These are phyloP conservation scores for Australoheros scitulus DNA, from an alignment of 2,113 vertebrate species.

Conservation along the genomic window DNA sequence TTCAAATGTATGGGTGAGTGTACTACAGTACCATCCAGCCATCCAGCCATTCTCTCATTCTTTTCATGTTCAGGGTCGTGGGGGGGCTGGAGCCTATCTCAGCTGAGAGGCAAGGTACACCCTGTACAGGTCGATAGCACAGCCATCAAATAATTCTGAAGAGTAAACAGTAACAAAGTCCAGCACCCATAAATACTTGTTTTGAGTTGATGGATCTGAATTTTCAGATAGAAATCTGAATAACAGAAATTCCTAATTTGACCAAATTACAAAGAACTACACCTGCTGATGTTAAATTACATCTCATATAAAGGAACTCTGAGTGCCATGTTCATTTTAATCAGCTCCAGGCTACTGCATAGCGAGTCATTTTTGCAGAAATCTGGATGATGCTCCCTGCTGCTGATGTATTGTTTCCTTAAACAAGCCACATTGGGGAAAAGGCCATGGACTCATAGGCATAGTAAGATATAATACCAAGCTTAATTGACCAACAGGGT, in stretches of 20 bases:
- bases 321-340: neutral
- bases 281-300: neutral
- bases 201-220: neutral
- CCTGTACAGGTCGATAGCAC: too few relatives aligned
- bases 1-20: too few relatives aligned
- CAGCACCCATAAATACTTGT: neutral
- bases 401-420: conserved; percentile 32
- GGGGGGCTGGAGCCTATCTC: too few relatives aligned
- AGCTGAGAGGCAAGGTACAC: too few relatives aligned
- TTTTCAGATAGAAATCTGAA: neutral
- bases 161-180: neutral
- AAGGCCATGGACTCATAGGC: conserved; percentile 44
- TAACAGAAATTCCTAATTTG: neutral
- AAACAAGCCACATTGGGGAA: conserved; percentile 37
- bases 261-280: neutral
- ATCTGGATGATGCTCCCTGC: conserved; percentile 1
- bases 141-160: neutral
- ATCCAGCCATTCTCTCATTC: too few relatives aligned
- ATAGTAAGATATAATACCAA: conserved; percentile 73
- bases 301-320: neutral
- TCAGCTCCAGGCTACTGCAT: neutral
- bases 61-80: too few relatives aligned
- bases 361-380: neutral
- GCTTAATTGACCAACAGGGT: conserved; percentile 80
- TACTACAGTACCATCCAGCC: too few relatives aligned